A percentile compares a stretch with the other conserved stretches of the same genome.
These are phyloP conservation scores for Alethe diademata DNA, from an alignment of 2,113 vertebrate species.

Conservation along the genomic window DNA sequence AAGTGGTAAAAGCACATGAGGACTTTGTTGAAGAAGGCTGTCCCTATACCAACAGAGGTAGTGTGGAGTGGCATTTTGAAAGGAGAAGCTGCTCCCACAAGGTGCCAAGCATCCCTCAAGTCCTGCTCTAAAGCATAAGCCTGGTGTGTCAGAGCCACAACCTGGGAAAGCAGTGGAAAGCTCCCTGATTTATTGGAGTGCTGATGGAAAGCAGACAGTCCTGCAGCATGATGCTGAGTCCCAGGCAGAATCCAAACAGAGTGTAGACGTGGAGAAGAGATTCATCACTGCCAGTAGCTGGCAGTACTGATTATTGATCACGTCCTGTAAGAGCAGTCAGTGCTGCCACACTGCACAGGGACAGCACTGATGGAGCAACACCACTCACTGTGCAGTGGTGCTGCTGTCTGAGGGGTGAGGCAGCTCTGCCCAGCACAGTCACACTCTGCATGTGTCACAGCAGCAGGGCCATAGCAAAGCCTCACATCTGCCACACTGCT, in stretches of 20 bases:
- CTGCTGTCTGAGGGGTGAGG: background rate
- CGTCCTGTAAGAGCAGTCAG: background rate
- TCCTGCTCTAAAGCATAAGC: background rate
- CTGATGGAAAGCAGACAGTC: background rate
- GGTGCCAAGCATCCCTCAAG: background rate
- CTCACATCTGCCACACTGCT: background rate
- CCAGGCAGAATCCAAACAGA: background rate
- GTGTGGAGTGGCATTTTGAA: background rate
- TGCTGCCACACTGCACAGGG: background rate
- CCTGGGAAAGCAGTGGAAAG: background rate
- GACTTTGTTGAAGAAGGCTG: background rate
- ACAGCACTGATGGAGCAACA: background rate
- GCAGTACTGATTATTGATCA: background rate
- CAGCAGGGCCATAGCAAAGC: background rate
- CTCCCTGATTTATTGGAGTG: background rate
- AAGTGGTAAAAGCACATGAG: background rate
- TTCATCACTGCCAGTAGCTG: background rate
- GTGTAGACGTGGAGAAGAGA: background rate
- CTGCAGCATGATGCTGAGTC: background rate
- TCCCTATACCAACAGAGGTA: background rate
- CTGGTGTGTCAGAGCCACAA: background rate
- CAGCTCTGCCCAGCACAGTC: background rate
- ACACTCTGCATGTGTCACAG: background rate
- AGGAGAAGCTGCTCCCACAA: background rate
- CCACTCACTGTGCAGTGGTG: accelerated